A percentile compares a stretch with the other conserved stretches of the same genome.
Evolutionary conservation across 2,797 vertebrate species (phyloP).

Genomic region (Coracias cyanogaster): DNA sequence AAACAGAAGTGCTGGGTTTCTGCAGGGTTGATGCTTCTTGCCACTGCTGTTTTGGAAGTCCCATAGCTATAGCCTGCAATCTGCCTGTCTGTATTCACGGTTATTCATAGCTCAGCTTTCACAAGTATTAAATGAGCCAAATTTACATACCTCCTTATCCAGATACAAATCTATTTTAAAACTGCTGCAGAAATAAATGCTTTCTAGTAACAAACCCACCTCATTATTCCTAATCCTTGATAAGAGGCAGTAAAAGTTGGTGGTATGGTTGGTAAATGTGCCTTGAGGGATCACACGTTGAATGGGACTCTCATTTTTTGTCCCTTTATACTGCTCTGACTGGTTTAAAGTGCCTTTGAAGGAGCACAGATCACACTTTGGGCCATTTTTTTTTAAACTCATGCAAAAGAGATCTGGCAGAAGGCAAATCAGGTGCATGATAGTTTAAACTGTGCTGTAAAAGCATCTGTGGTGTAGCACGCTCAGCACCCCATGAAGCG

Average conservation of each 20-base stretch:
- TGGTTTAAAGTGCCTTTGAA: neutral
- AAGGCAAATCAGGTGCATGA: neutral
- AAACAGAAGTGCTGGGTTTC: neutral
- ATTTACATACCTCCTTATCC: neutral
- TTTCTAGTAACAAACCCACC: slow-evolving; percentile 13
- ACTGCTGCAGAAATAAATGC: neutral
- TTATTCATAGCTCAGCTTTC: slow-evolving; percentile 11
- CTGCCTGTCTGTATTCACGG: neutral
- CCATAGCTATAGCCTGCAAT: neutral
- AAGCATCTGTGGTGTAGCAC: neutral
- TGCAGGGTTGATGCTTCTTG: neutral
- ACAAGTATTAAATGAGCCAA: neutral
- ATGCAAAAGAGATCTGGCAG: neutral
- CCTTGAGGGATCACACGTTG: neutral
- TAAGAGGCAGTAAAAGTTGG: neutral
- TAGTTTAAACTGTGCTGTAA: neutral
- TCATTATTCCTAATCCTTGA: neutral
- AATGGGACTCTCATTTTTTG: neutral
- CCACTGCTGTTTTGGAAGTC: neutral
- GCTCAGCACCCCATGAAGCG: neutral
- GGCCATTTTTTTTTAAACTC: neutral
- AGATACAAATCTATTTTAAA: neutral
- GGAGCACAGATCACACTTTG: neutral
- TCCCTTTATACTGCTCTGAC: neutral
- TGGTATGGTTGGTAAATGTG: neutral